Evolutionary conservation across 2,113 vertebrate genomes (phyloP).

Genomic region (Ciconia stormi): DNA sequence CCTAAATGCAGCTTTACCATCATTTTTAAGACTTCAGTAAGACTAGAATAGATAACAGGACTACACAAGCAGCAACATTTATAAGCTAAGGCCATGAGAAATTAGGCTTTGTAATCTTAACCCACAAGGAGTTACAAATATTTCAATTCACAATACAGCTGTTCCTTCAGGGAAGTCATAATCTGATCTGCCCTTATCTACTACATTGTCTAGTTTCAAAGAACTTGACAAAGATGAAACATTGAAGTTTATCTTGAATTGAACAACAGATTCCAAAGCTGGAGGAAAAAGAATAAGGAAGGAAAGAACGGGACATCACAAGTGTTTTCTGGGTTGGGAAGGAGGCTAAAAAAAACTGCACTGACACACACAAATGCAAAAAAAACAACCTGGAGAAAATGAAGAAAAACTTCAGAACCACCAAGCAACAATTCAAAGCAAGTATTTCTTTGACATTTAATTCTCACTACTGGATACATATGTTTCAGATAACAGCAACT

Average conservation of each 20-base stretch:
- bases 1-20: not conserved
- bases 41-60: not conserved
- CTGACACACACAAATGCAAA: not conserved
- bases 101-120: not conserved
- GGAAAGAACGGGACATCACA: not conserved
- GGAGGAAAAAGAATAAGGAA: not conserved
- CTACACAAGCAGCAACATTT: not conserved
- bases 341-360: not conserved
- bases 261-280: not conserved
- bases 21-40: not conserved
- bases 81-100: not conserved
- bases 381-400: not conserved
- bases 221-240: not conserved
- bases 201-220: not conserved
- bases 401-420: not conserved
- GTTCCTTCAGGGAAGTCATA: not conserved
- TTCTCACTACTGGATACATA: not conserved
- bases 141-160: not conserved
- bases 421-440: not conserved
- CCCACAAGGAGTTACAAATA: not conserved
- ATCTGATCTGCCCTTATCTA: not conserved
- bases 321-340: not conserved
- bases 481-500: not conserved
- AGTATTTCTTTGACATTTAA: slow-evolving; percentile 5
- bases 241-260: not conserved